Evolutionary conservation across 2,888 invertebrate genomes (phyloP).

Genomic region (Caenorhabditis sp.): DNA sequence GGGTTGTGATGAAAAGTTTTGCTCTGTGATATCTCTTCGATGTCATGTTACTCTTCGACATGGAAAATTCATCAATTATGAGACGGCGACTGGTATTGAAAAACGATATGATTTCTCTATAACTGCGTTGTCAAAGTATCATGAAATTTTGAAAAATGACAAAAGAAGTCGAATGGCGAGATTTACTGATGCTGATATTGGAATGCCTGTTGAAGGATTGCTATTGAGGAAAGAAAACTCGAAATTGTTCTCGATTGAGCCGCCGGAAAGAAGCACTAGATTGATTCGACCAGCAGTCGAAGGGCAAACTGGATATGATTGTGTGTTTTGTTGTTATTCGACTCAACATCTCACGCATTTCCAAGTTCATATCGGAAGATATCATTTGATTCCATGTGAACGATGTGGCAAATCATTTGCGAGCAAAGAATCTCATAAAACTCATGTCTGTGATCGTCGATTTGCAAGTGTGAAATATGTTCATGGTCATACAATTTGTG

Average conservation of each 20-base stretch:
- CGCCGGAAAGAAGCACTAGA: not conserved
- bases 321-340: conserved; percentile 8
- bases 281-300: no score
- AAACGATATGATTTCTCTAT: not conserved
- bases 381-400: conserved; percentile 7
- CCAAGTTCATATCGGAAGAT: conserved; percentile 7
- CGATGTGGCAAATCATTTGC: conserved; percentile 13
- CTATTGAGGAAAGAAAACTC: not conserved
- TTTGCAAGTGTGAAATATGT: not conserved
- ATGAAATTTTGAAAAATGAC: conserved; percentile 2
- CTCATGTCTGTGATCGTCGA: conserved; percentile 7
- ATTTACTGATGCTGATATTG: conserved; percentile 24
- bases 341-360: not conserved
- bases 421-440: not conserved
- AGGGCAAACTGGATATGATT: not conserved
- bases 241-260: not conserved
- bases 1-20: not conserved
- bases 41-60: not conserved
- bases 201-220: conserved; percentile 16
- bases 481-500: not conserved
- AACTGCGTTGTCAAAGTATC: not conserved
- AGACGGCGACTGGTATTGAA: not conserved
- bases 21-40: conserved; percentile 1
- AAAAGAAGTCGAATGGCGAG: conserved; percentile 8
- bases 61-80: not conserved